Conservation (phyloP, 2,113 vertebrate species). For the Eolophus roseicapilla region DNA sequence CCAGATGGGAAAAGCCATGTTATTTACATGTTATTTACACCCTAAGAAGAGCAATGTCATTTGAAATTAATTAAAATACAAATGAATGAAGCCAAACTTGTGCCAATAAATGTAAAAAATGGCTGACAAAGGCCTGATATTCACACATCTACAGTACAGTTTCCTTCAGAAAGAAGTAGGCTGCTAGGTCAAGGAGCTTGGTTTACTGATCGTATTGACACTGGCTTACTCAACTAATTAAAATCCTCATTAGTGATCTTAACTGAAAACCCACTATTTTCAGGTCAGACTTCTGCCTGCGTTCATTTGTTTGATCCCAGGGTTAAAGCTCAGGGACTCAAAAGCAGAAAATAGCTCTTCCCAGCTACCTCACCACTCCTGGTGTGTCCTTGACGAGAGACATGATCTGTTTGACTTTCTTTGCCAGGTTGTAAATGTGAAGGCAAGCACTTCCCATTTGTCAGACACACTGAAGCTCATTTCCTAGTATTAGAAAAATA, state of each 20-base stretch:
- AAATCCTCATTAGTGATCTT: slow-evolving; percentile 63
- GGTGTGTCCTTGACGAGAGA: background rate
- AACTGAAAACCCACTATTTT: slow-evolving; percentile 42
- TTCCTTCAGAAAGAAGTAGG: slow-evolving; percentile 47
- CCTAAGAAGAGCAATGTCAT: background rate
- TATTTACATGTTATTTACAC: background rate
- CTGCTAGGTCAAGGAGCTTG: slow-evolving; percentile 33
- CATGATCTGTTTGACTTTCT: background rate
- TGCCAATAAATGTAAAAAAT: background rate
- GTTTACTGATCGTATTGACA: slow-evolving; percentile 25
- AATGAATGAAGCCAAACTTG: background rate
- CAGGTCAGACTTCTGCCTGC: slow-evolving; percentile 19
- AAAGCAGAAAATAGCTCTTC: slow-evolving; percentile 56
- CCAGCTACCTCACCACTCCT: background rate
- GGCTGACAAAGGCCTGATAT: background rate
- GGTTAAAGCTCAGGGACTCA: slow-evolving; percentile 9
- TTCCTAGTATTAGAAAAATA: background rate
- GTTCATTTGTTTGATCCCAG: slow-evolving; percentile 1
- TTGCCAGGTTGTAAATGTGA: background rate
- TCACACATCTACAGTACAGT: background rate
- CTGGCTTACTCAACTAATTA: slow-evolving; percentile 53
- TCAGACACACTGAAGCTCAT: background rate
- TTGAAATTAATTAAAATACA: background rate
- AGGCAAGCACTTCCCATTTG: background rate
- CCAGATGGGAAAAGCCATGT: background rate